Evolutionary conservation across 2,113 vertebrate genomes (phyloP).

Genomic region (Anas platyrhynchos): DNA sequence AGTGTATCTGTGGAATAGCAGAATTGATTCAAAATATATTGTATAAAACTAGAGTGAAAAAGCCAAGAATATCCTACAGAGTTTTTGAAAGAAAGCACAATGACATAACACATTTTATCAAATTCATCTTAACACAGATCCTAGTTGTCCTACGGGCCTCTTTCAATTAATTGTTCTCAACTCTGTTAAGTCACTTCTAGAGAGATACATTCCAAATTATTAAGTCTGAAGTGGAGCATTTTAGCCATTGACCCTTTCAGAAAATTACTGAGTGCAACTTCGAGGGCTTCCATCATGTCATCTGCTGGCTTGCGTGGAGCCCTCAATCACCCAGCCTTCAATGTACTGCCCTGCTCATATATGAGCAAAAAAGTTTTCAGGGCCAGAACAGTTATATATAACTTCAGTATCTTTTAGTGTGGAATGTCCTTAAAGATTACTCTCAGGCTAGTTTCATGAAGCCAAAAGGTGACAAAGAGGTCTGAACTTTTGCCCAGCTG

Average conservation of each 20-base stretch:
- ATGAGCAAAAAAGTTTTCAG: neutral
- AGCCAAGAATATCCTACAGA: neutral
- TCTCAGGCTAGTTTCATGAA: neutral
- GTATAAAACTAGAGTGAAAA: neutral
- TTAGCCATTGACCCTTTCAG: neutral
- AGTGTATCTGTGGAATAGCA: neutral
- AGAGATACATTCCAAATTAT: neutral
- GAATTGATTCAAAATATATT: neutral
- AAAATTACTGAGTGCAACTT: neutral
- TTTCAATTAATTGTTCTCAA: neutral
- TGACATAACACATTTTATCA: neutral
- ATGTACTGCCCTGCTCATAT: rapidly evolving
- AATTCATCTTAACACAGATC: neutral
- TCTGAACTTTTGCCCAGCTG: neutral
- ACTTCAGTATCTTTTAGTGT: neutral
- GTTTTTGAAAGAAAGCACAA: neutral
- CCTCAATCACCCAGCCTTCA: neutral
- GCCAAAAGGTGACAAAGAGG: neutral
- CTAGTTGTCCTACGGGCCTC: neutral
- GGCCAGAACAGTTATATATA: neutral
- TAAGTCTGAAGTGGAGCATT: neutral
- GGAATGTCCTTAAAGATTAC: neutral
- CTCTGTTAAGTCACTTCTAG: neutral
- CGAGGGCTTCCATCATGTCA: neutral
- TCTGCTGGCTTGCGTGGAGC: neutral